Evolutionary conservation across 2,888 invertebrate genomes (phyloP).

Genomic region (Lasioglossum leucozonium): DNA sequence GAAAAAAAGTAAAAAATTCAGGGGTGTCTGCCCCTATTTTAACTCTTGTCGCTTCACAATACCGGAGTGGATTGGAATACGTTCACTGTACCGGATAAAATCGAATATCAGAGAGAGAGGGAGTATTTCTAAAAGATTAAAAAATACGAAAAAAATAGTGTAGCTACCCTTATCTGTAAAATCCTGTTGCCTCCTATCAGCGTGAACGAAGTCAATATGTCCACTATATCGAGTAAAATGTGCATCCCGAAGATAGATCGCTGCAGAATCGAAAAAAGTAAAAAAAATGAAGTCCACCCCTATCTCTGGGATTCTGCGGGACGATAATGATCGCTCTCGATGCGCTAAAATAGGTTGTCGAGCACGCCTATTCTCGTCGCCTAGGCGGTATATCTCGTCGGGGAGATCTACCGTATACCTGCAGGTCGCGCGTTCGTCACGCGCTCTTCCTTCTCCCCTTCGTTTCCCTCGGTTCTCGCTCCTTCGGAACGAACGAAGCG

Average conservation of each 20-base stretch:
- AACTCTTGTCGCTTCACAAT: background rate
- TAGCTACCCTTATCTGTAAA: too few relatives aligned
- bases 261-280: background rate
- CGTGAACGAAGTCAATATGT: background rate
- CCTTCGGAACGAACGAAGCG: background rate
- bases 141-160: background rate
- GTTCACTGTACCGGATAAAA: background rate
- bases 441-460: background rate
- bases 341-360: background rate
- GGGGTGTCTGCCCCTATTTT: background rate
- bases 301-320: background rate
- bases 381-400: background rate
- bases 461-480: background rate
- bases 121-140: background rate
- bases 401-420: background rate
- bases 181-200: too few relatives aligned
- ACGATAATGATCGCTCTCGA: background rate
- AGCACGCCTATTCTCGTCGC: background rate
- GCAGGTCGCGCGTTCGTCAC: background rate
- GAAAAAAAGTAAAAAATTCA: too few relatives aligned
- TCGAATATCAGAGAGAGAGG: background rate
- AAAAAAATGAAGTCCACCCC: background rate
- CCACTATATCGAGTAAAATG: background rate
- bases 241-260: background rate
- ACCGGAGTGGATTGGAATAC: background rate